These are phyloP conservation scores for Schizotus pectinicornis DNA, from an alignment of 2,888 invertebrate species.

Conservation along the genomic window DNA sequence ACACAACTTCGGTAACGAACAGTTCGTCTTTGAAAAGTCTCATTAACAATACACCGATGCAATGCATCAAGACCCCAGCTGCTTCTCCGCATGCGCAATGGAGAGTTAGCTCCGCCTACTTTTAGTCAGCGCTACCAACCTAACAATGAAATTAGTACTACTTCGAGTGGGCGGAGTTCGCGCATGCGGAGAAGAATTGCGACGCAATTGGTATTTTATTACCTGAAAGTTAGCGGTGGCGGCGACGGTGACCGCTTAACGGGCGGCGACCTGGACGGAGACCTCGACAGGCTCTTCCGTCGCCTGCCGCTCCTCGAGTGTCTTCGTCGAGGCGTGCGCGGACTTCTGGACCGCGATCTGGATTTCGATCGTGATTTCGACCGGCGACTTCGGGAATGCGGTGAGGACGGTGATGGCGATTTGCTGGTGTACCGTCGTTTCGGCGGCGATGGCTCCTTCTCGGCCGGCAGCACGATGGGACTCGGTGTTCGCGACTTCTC, in stretches of 20 bases:
- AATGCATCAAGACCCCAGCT: too few species aligned
- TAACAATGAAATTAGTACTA: too few species aligned
- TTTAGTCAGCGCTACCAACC: too few species aligned
- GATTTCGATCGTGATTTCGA: constrained; percentile 57
- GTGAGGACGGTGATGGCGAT: constrained; percentile 56
- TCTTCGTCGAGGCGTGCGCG: constrained; percentile 57
- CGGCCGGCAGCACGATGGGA: constrained; percentile 74
- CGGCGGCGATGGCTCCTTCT: constrained; percentile 75
- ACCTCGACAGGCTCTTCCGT: constrained; percentile 55
- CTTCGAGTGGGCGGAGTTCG: too few species aligned
- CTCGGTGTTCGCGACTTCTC: constrained; percentile 79
- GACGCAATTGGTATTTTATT: too few species aligned
- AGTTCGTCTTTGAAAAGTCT: too few species aligned
- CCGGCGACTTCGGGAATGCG: constrained; percentile 37
- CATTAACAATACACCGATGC: too few species aligned
- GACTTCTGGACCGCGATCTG: constrained; percentile 58
- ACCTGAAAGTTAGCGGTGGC: constrained; percentile 54
- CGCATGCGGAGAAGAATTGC: too few species aligned
- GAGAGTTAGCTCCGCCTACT: too few species aligned
- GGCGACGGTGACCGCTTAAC: constrained; percentile 53
- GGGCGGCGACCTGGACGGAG: constrained; percentile 54
- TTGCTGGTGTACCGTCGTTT: constrained; percentile 77
- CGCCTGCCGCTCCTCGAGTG: constrained; percentile 45
- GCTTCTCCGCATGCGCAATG: too few species aligned
- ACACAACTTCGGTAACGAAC: too few species aligned